phyloP scores from a whole-genome alignment of 1,140 invertebrate species.

The Phortica variegata region DNA sequence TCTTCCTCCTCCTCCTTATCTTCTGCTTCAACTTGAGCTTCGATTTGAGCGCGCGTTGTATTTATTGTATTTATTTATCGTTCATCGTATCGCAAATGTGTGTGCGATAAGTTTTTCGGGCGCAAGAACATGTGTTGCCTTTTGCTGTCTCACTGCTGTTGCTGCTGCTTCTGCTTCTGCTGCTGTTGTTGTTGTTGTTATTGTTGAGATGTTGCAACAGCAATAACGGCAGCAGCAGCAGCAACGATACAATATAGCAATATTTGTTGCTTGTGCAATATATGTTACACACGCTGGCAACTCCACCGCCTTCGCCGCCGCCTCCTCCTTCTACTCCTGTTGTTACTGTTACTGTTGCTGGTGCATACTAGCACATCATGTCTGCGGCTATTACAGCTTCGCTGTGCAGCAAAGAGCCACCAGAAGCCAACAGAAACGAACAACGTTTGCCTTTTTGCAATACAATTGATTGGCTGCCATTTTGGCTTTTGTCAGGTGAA shows the following conservation, averaged over 20 bases:
- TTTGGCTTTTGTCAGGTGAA: slow-evolving; percentile 56
- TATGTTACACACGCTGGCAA: not conserved
- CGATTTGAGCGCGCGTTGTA: slow-evolving; percentile 14
- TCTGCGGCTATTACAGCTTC: not conserved
- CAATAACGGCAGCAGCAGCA: too few relatives aligned
- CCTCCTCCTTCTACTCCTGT: slow-evolving; percentile 1
- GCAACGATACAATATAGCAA: too few relatives aligned
- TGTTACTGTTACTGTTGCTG: not conserved
- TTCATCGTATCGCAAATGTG: slow-evolving; percentile 41
- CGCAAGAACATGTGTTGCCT: slow-evolving; percentile 56
- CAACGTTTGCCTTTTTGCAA: too few relatives aligned
- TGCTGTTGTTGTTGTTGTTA: slow-evolving; percentile 22
- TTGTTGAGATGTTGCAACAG: slow-evolving; percentile 22
- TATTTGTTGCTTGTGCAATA: too few relatives aligned
- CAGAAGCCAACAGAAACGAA: too few relatives aligned
- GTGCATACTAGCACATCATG: not conserved
- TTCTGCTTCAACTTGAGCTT: not conserved
- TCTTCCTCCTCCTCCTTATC: not conserved
- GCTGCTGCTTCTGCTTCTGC: slow-evolving; percentile 4
- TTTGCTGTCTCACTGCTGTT: slow-evolving; percentile 16
- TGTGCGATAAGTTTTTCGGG: slow-evolving; percentile 53
- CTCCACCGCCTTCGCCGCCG: not conserved
- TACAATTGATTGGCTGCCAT: slow-evolving; percentile 55
- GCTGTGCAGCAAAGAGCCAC: not conserved
- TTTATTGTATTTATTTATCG: slow-evolving; percentile 49